A percentile compares a stretch with the other conserved stretches of the same genome.
Conservation (phyloP, 2,888 invertebrate species). For the Zygaena filipendulae region DNA sequence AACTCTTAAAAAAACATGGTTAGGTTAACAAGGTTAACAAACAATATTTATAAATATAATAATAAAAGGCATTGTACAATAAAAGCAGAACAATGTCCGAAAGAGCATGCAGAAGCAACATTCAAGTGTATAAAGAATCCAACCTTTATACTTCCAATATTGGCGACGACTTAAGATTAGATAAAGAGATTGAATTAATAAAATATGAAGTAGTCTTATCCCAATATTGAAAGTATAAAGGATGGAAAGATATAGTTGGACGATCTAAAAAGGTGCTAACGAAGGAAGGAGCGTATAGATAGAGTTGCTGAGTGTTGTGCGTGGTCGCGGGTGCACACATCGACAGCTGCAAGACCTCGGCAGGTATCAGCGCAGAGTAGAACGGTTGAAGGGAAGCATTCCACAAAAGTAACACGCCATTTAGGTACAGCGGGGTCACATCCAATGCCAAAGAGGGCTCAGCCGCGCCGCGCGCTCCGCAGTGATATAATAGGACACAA, state of each 20-base stretch:
- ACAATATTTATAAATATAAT: too few species aligned
- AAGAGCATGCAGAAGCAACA: conserved; percentile 47
- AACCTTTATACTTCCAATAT: conserved; percentile 41
- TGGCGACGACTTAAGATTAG: conserved; percentile 23
- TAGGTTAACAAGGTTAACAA: too few species aligned
- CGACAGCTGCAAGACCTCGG: conserved; percentile 36
- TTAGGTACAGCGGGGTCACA: conserved; percentile 48
- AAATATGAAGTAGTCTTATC: not conserved
- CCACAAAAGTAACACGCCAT: conserved; percentile 54
- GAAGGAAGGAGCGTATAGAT: conserved; percentile 65
- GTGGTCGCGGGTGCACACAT: conserved; percentile 57
- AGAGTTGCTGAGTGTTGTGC: conserved; percentile 52
- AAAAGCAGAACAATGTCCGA: conserved; percentile 36
- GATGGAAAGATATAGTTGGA: conserved; percentile 41
- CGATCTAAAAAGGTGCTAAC: conserved; percentile 66
- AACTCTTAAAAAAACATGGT: too few species aligned
- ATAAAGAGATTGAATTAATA: conserved; percentile 12
- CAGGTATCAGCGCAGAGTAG: too few species aligned
- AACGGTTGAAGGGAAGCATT: conserved; percentile 48
- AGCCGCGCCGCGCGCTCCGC: conserved; percentile 56
- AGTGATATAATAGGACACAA: too few species aligned
- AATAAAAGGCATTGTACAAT: too few species aligned
- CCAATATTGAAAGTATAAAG: not conserved
- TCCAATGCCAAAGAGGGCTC: conserved; percentile 42
- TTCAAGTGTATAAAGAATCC: conserved; percentile 27